These are phyloP conservation scores for Etheostoma spectabile DNA, from an alignment of 2,113 vertebrate genomes.

Conservation along the genomic window DNA sequence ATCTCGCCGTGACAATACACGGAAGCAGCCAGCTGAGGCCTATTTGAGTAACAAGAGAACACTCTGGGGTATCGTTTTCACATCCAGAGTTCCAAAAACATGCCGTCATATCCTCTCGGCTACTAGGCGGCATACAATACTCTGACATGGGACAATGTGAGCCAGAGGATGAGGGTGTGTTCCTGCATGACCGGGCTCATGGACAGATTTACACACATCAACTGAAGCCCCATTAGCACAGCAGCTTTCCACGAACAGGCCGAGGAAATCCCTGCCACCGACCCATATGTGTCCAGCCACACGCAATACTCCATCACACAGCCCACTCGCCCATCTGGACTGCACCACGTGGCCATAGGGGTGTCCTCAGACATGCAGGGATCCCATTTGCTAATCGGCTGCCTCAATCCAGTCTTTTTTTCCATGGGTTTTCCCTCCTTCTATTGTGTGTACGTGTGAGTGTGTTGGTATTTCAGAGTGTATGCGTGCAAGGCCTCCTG, in stretches of 20 bases:
- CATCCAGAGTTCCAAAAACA: conserved; percentile 68
- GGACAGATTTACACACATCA: conserved; percentile 62
- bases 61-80: conserved; percentile 70
- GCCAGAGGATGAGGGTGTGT: conserved; percentile 73
- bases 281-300: conserved; percentile 22
- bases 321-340: conserved; percentile 22
- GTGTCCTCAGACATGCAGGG: conserved; percentile 70
- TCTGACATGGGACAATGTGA: conserved; percentile 55
- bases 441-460: conserved; percentile 19
- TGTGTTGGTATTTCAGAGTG: background rate
- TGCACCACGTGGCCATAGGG: conserved; percentile 61
- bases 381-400: conserved; percentile 18
- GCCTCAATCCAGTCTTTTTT: conserved; percentile 44
- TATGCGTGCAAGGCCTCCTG: conserved; percentile 12
- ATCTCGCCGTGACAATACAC: conserved; percentile 59
- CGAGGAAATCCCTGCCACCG: conserved; percentile 73
- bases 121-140: conserved; percentile 62
- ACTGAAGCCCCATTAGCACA: conserved; percentile 53
- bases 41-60: conserved; percentile 48
- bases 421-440: conserved; percentile 35
- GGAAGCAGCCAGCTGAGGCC: conserved; percentile 71
- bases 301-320: conserved; percentile 36
- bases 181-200: conserved; percentile 10
- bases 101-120: conserved; percentile 71
- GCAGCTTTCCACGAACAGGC: conserved; percentile 54